Evolutionary conservation across 1,140 invertebrate species (phyloP), one percentile per base, ranked within the genome.

Genomic region (Atta cephalotes): DNA sequence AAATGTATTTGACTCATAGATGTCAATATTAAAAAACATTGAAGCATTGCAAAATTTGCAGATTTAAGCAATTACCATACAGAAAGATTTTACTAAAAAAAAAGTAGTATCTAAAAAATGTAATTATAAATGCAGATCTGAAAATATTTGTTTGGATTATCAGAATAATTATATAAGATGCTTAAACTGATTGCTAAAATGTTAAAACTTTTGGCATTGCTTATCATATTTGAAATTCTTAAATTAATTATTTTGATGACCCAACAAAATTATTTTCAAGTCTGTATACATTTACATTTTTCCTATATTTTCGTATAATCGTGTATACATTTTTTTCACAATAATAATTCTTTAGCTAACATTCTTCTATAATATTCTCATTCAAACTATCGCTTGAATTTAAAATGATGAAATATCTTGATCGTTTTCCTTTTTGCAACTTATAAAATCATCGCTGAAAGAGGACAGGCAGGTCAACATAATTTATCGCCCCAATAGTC

Each of bases 401-500:
- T 56, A 39, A 60, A 10, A n/a, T 74, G 39, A 58, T 28, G 56
- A 62, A 49, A 53, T 76, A 7, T 62, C 39, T 74, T 3, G 5
- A 35, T 7, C 39, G 9, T 53, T 45, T 9, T 25, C 7, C 14
- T 14, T 74, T n/a, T 82, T 28, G 56, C 58, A 28, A 71, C 16
- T 53, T 21, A 39, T 74, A 53, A 74, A 28, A 84, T 63, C 25
- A 21, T 25, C 7, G 51, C 28, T 28, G 53, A 35, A 28, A 14
- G 18, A 63, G 12, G 31, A 49, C 68, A 31, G n/a, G 0, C 12
- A 16, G 14, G 51, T n/a, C 63, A 28, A 31, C 18, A 39, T 68
- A 74, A 84, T 84, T 84, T 62, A 84, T 84, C 80, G 70, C 14
- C 28, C 56, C 14, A 62, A 82, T 60, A 56, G 70, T 45, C 70